phyloP scores from a whole-genome alignment of 2,888 invertebrate species.

The Coelinius sp. region DNA sequence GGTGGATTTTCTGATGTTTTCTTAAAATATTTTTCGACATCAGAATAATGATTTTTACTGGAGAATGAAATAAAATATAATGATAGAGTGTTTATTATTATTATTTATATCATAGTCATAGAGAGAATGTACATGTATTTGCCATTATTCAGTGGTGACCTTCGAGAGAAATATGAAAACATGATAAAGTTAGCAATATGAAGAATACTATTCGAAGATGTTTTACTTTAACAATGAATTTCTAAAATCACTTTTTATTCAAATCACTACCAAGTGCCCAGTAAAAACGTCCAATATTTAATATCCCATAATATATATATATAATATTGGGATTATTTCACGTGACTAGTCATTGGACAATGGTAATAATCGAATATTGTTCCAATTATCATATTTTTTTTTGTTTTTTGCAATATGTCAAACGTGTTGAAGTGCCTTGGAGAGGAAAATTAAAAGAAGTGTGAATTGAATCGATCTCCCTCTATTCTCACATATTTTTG shows the following conservation, averaged over 20 bases:
- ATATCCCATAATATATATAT: slow-evolving; percentile 21
- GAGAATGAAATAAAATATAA: not conserved
- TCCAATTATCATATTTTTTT: not conserved
- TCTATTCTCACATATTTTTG: no score
- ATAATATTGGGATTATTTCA: slow-evolving; percentile 11
- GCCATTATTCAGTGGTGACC: slow-evolving; percentile 14
- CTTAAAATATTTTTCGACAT: slow-evolving; percentile 25
- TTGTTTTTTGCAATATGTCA: not conserved
- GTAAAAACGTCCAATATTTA: slow-evolving; percentile 30
- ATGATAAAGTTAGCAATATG: not conserved
- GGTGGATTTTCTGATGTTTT: slow-evolving; percentile 29
- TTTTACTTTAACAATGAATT: slow-evolving; percentile 7
- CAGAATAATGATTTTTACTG: not conserved
- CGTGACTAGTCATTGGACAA: slow-evolving; percentile 48
- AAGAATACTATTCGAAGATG: not conserved
- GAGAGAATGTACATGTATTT: slow-evolving; percentile 35
- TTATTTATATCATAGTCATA: slow-evolving; percentile 46
- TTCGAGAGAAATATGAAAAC: slow-evolving; percentile 9
- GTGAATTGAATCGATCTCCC: not conserved
- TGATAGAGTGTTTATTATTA: slow-evolving; percentile 9
- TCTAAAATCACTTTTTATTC: not conserved
- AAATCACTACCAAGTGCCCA: slow-evolving; percentile 29
- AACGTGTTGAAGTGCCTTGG: slow-evolving; percentile 41
- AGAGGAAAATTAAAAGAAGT: not conserved
- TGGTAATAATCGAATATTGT: slow-evolving; percentile 3